Evolutionary conservation across 2,797 vertebrate genomes (phyloP), one percentile per base, ranked within the genome.

Genomic region (Sebastes kiyomatsui): DNA sequence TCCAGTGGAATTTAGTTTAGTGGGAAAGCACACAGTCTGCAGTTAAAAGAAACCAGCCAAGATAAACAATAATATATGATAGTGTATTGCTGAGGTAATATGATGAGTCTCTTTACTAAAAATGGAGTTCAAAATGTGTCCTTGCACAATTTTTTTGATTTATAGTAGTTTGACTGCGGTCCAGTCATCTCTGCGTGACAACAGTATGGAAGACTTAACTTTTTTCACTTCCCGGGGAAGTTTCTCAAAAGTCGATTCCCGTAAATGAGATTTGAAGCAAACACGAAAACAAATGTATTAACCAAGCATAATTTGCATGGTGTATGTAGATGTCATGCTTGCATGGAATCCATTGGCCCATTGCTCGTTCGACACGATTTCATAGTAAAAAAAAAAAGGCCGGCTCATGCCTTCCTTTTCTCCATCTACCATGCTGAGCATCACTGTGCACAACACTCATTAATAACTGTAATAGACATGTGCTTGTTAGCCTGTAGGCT

Each of bases 271-370:
- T 32, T 80, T 62, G 59, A 88, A 89, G 69, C 54, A 59, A 89
- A 82, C 74, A 60, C 33, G 42, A 77, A 82, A 85, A 74, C 58
- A 69, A 88, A 80, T 23, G 8, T 88, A 77, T 79, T 81, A 82
- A 85, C 52, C 3, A 28, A 87, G 64, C 70, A 67, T 83, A 79
- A 87, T 89, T 87, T 95, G 95, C 95, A 96, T 95, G 94, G 83
- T 88, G 76, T 92, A 88, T 72, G 86, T 92, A 87, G 87, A 83
- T 83, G 83, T 92, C 87, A 87, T 86, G 85, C 87, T 92, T 95
- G 95, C 94, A 96, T 94, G 94, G 79, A 88, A 67, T 84, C 78
- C 81, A 85, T 85, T 75, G 72, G 64, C 75, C 76, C 84, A 80
- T 88, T 42, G 14, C 69, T 69, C 70, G 80, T 85, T 28, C 9